Conservation (phyloP, 1,140 invertebrate genomes). For the Triops cancriformis region DNA sequence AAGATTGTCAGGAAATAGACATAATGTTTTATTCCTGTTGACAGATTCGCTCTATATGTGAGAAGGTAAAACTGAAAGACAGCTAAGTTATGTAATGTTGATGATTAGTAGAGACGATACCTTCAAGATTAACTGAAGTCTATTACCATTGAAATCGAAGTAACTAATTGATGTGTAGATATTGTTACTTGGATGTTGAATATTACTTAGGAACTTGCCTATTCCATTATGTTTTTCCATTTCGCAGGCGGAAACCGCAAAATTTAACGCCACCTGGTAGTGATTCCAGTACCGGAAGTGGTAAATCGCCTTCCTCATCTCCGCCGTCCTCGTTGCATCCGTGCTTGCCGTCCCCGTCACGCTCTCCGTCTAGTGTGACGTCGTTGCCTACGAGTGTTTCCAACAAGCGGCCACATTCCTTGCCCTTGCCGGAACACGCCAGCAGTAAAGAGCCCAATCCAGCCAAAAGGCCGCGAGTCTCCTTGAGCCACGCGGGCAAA, state of each 20-base stretch:
- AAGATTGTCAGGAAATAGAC: no score
- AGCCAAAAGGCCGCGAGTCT: not conserved
- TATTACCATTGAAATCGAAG: no score
- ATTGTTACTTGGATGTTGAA: no score
- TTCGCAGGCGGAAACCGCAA: conserved; percentile 67
- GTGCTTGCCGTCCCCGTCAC: conserved; percentile 36
- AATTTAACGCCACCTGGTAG: conserved; percentile 77
- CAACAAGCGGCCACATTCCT: conserved; percentile 6
- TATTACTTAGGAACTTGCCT: not conserved
- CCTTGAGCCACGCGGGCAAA: not conserved
- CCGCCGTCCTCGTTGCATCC: conserved; percentile 41
- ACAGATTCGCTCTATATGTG: no score
- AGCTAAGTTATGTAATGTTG: no score
- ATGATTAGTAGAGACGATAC: no score
- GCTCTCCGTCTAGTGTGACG: conserved; percentile 30
- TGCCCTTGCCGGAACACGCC: conserved; percentile 16
- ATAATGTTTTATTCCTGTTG: no score
- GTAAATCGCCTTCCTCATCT: conserved; percentile 58
- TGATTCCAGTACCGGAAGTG: conserved; percentile 50
- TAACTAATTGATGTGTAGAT: no score
- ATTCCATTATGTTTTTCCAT: conserved; percentile 16
- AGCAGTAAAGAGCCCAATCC: not conserved
- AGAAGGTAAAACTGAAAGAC: no score
- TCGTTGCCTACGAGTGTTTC: conserved; percentile 15
- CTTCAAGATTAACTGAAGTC: no score